Conservation (phyloP, 1,140 invertebrate species). For the Lerema accius region DNA sequence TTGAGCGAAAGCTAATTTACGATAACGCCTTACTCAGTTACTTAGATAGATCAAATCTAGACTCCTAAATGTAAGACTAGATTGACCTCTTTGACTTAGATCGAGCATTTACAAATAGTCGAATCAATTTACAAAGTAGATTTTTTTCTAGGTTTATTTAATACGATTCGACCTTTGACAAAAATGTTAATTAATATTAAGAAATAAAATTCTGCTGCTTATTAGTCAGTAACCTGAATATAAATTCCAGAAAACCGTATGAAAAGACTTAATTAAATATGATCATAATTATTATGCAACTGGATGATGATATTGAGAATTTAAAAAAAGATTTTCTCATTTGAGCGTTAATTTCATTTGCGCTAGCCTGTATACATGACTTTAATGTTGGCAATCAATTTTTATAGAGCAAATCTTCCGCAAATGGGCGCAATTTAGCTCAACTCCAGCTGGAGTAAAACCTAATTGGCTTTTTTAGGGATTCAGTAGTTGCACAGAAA, state of each 20-base stretch:
- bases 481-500: slow-evolving; percentile 9
- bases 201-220: too few species aligned
- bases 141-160: not conserved
- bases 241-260: too few species aligned
- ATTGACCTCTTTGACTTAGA: slow-evolving; percentile 15
- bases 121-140: not conserved
- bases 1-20: slow-evolving; percentile 14
- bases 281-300: too few species aligned
- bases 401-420: slow-evolving; percentile 33
- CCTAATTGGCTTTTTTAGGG: slow-evolving; percentile 29
- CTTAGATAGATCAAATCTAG: slow-evolving; percentile 1
- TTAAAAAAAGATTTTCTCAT: slow-evolving; percentile 19
- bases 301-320: too few species aligned
- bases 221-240: too few species aligned
- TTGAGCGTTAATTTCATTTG: slow-evolving; percentile 31
- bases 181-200: too few species aligned
- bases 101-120: slow-evolving; percentile 1
- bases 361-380: slow-evolving; percentile 27
- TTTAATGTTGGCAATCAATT: slow-evolving; percentile 32
- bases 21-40: slow-evolving; percentile 3
- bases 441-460: slow-evolving; percentile 28
- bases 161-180: too few species aligned
- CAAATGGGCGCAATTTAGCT: slow-evolving; percentile 31
- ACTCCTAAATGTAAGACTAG: slow-evolving; percentile 9
- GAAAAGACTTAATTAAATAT: too few species aligned